Base-by-base conservation (phyloP, 2,113 vertebrate species). In the Megatriorchis doriae region DNA sequence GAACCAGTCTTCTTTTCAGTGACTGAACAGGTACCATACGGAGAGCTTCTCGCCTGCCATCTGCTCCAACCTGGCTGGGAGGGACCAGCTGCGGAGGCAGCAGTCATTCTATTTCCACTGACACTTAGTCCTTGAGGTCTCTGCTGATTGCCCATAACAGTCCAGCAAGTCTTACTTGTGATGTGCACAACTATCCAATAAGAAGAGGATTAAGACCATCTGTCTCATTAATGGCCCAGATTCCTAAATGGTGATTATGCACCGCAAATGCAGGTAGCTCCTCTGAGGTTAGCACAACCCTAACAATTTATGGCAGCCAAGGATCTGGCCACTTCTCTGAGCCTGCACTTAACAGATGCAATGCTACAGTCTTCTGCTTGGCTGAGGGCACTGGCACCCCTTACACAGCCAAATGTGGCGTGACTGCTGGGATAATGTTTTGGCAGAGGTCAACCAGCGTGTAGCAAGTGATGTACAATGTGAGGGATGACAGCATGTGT, bases 1-100 rank as follows among this genome's bases (percentile, higher is more conserved):
- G 90, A 78, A 91, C 58, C 0, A 3, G 84, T 42, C 32, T 56
- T 88, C 75, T 87, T 94, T 79, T 52, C 78, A 79, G 83, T 58
- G 75, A 75, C 70, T 1, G 1, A 97, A 85, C 89, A 94, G 65
- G 43, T 87, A 88, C 72, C 94, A 84, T 75, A 92, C 2, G 6
- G 81, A 89, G 81, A 89, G 70, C 45, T 84, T 58, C 84, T 63
- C 7, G 3, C 78, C 81, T 90, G 70, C 93, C 91, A 96, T 94
- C 93, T 97, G 97, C 91, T 94, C 70, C 42, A 73, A 47, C 89
- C 75, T 86, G 81, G 42, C 86, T 92, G 72, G 85, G 66, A 93
- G 58, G 34, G 31, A 95, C 66, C 83, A 90, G 74, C 91, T 91
- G 95, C 0, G 0, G 48, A 82, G 73, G 83, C 61, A 56, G 81